phyloP scores from a whole-genome alignment of 1,140 invertebrate genomes.

The Drosophila kanapiae region DNA sequence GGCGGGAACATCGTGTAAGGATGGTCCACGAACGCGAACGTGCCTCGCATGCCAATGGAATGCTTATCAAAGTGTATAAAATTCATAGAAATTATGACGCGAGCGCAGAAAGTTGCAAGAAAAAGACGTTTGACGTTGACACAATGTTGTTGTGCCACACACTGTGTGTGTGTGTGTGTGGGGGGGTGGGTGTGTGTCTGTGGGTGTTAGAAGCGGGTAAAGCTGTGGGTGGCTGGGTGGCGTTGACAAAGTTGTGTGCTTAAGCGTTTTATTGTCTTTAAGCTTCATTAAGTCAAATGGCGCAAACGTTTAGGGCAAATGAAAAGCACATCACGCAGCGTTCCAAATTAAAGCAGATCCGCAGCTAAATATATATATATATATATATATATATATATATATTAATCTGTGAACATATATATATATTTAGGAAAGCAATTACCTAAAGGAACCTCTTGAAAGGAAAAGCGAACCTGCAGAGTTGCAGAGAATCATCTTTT shows the following conservation, averaged over 20 bases:
- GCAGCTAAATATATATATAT: neutral
- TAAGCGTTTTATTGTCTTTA: slow-evolving; percentile 83
- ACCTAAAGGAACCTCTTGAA: neutral
- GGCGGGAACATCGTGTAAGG: slow-evolving; percentile 1
- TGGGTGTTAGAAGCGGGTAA: neutral
- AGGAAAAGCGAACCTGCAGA: neutral
- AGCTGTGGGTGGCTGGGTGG: neutral
- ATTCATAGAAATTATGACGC: slow-evolving; percentile 83
- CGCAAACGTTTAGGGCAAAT: slow-evolving; percentile 64
- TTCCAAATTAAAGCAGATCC: slow-evolving; percentile 21
- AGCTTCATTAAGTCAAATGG: slow-evolving; percentile 83
- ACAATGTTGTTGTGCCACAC: slow-evolving; percentile 38
- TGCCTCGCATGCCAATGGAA: slow-evolving; percentile 77
- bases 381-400: slow-evolving; percentile 1
- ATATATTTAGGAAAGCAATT: neutral
- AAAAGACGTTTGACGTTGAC: slow-evolving; percentile 59
- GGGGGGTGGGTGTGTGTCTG: neutral
- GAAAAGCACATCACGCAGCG: slow-evolving; percentile 27
- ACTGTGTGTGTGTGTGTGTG: neutral
- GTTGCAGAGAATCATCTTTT: neutral
- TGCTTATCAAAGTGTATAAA: slow-evolving; percentile 83
- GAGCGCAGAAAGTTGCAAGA: slow-evolving; percentile 58
- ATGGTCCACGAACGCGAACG: slow-evolving; percentile 49
- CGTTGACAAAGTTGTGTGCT: slow-evolving; percentile 59
- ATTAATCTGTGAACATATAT: neutral